Evolutionary conservation across 92 coral and sea anemone genomes (phyloP).

Genomic region (Palythoa grandiflora): DNA sequence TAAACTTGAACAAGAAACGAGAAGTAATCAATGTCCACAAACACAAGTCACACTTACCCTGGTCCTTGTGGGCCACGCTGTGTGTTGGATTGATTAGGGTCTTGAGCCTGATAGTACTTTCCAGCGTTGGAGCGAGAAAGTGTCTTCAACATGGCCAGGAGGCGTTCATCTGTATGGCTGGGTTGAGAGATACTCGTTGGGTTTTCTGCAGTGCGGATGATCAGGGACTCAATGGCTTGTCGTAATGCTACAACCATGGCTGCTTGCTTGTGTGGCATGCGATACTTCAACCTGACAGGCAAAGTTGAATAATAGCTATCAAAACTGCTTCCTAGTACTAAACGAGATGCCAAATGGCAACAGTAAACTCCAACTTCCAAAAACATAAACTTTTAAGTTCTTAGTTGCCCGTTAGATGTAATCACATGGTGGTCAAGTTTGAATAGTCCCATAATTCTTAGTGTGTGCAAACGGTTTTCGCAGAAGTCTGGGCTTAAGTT

Average conservation of each 20-base stretch:
- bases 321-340: neutral
- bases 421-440: too few species aligned
- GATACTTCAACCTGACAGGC: slow-evolving; percentile 82
- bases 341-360: too few species aligned
- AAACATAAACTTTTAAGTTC: too few species aligned
- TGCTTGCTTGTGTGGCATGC: slow-evolving; percentile 91
- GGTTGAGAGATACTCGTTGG: slow-evolving; percentile 86
- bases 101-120: slow-evolving; percentile 66
- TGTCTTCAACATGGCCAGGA: slow-evolving; percentile 81
- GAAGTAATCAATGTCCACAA: too few species aligned
- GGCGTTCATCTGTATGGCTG: slow-evolving; percentile 85
- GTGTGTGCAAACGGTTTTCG: too few species aligned
- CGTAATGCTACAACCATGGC: slow-evolving; percentile 97
- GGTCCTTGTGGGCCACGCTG: slow-evolving; percentile 66
- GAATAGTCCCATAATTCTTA: too few species aligned
- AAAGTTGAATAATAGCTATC: neutral
- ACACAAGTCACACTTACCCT: slow-evolving; percentile 59
- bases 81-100: slow-evolving; percentile 68
- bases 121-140: slow-evolving; percentile 94
- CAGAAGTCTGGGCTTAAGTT: too few species aligned
- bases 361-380: too few species aligned
- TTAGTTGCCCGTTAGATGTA: too few species aligned
- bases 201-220: slow-evolving; percentile 85
- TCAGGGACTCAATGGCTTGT: slow-evolving; percentile 86
- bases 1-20: too few species aligned